Conservation (phyloP, 1,140 invertebrate genomes). For the Bombus affinis region DNA sequence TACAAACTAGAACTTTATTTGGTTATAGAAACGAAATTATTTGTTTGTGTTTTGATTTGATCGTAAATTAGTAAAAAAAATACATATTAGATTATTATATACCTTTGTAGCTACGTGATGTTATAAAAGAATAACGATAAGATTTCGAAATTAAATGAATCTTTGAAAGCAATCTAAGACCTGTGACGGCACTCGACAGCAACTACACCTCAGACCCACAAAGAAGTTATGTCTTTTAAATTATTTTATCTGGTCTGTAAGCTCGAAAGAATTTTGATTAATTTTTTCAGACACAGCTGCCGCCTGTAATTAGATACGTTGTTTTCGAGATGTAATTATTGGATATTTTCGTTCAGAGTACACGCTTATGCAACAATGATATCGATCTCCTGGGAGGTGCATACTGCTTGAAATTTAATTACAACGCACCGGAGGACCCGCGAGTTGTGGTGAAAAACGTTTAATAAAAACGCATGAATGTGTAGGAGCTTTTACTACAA, state of each 20-base stretch:
- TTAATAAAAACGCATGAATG: slow-evolving; percentile 64
- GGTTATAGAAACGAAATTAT: neutral
- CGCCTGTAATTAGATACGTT: slow-evolving; percentile 13
- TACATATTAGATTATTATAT: too few species aligned
- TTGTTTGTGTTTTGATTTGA: too few species aligned
- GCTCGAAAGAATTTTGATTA: slow-evolving; percentile 31
- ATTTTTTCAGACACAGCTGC: neutral
- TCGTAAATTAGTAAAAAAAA: too few species aligned
- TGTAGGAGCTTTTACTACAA: slow-evolving; percentile 60
- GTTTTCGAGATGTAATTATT: slow-evolving; percentile 35
- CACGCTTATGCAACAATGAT: slow-evolving; percentile 54
- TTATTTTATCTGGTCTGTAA: neutral
- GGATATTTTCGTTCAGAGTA: slow-evolving; percentile 40
- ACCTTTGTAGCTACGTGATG: too few species aligned
- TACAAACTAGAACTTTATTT: neutral
- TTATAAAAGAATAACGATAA: too few species aligned
- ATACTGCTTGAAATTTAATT: slow-evolving; percentile 67
- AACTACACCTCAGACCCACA: too few species aligned
- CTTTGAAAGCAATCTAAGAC: neutral
- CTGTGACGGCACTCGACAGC: too few species aligned
- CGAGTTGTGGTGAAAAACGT: slow-evolving; percentile 42
- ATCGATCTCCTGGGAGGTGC: slow-evolving; percentile 54
- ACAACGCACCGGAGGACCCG: slow-evolving; percentile 54
- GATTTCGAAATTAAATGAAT: neutral
- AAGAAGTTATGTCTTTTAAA: neutral